These are phyloP conservation scores for Corydoras sp. DNA, from an alignment of 2,113 vertebrate species.

Conservation along the genomic window DNA sequence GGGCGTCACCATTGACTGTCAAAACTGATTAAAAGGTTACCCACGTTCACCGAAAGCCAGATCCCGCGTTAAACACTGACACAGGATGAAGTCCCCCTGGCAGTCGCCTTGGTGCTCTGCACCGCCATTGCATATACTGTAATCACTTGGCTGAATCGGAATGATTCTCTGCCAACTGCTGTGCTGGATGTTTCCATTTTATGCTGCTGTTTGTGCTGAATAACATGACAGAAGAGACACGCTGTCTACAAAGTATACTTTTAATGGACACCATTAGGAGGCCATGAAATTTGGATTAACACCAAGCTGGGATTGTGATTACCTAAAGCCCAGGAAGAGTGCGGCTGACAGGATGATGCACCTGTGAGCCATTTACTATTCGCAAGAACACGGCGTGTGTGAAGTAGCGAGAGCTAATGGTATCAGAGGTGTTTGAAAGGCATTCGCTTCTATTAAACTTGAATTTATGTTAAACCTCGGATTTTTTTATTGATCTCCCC, in stretches of 20 bases:
- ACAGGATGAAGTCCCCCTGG: constrained; percentile 20
- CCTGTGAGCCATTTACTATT: constrained; percentile 28
- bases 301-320: constrained; percentile 43
- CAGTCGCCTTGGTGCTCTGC: constrained; percentile 9
- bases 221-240: constrained; percentile 28
- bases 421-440: not conserved
- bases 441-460: too few relatives aligned
- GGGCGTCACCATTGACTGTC: constrained; percentile 1
- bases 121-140: constrained; percentile 27
- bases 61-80: constrained; percentile 22
- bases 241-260: constrained; percentile 30
- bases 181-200: not conserved
- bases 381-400: not conserved
- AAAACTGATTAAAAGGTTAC: constrained; percentile 17
- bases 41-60: constrained; percentile 12
- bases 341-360: constrained; percentile 8
- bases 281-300: constrained; percentile 45
- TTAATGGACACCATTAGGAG: constrained; percentile 50
- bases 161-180: constrained; percentile 26
- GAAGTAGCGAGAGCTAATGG: not conserved
- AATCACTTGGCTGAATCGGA: constrained; percentile 30
- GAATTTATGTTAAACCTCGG: too few relatives aligned
- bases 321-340: constrained; percentile 25
- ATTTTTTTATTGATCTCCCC: too few relatives aligned
- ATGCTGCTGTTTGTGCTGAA: constrained; percentile 34